These are phyloP conservation scores for Linnaemya tessellans DNA, from an alignment of 2,888 invertebrate species.

Conservation along the genomic window DNA sequence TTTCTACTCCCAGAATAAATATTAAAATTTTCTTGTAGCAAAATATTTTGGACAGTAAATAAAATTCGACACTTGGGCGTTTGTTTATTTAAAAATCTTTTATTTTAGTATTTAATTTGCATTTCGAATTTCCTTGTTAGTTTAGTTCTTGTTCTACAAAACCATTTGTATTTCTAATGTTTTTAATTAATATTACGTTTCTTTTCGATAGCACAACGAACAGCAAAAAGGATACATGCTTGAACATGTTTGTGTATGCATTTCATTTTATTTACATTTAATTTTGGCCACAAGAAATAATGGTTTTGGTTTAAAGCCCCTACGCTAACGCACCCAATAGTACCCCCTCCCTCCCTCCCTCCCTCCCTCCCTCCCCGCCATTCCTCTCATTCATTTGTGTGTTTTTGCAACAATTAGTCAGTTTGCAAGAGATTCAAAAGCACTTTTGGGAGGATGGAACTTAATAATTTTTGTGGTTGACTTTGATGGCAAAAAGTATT, in stretches of 20 bases:
- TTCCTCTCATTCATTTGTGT: not conserved
- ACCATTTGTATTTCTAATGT: constrained; percentile 13
- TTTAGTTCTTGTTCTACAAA: not conserved
- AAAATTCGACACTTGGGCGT: not conserved
- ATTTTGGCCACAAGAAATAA: constrained; percentile 49
- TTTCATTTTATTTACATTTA: constrained; percentile 29
- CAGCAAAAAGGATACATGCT: constrained; percentile 17
- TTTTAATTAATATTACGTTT: constrained; percentile 6
- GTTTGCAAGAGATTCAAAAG: not conserved
- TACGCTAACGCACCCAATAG: not conserved
- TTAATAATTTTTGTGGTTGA: constrained; percentile 11
- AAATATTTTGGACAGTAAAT: not conserved
- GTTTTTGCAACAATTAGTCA: constrained; percentile 29
- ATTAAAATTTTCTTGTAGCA: not conserved
- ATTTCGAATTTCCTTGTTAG: not conserved
- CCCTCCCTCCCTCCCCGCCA: not conserved
- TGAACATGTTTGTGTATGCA: constrained; percentile 27
- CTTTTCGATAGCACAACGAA: not conserved
- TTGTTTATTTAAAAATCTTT: not conserved
- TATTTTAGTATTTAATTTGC: constrained; percentile 5
- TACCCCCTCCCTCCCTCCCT: not conserved
- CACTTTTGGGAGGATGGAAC: not conserved
- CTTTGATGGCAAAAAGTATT: constrained; percentile 8
- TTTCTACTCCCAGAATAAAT: too few relatives aligned
- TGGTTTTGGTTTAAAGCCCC: constrained; percentile 11